Evolutionary conservation across 2,797 vertebrate genomes (phyloP).

Genomic region (Perodicticus potto): DNA sequence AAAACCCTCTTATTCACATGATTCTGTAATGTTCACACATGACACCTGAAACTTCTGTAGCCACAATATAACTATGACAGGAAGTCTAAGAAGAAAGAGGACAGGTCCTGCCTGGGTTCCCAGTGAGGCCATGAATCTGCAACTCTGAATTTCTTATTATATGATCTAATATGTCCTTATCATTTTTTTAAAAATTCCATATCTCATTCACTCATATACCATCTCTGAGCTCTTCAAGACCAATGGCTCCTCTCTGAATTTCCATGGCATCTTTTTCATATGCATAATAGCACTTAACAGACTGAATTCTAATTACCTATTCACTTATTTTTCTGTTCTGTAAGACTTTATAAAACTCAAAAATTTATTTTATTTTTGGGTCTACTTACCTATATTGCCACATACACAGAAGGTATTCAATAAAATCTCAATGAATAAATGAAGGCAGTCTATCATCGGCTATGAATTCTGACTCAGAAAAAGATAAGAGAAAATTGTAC

Average conservation of each 20-base stretch:
- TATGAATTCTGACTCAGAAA: neutral
- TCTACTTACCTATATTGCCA: neutral
- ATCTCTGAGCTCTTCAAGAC: neutral
- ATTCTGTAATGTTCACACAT: neutral
- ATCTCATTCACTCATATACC: neutral
- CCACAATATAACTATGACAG: neutral
- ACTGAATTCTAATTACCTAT: neutral
- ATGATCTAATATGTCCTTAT: neutral
- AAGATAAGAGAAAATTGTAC: neutral
- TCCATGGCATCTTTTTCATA: neutral
- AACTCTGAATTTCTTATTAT: neutral
- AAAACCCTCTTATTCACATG: neutral
- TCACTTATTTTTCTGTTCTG: neutral
- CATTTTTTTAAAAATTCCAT: neutral
- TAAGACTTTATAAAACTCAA: slow-evolving; percentile 6
- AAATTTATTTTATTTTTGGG: neutral
- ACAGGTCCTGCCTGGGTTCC: neutral
- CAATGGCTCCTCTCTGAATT: neutral
- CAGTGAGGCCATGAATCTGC: neutral
- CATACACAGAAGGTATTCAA: neutral
- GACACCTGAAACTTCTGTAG: neutral
- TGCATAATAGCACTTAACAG: neutral
- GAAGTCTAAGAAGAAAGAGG: neutral
- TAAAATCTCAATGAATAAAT: neutral
- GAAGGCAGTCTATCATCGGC: neutral